Evolutionary conservation across 1,140 invertebrate genomes (phyloP).

Genomic region (Drosophila mayri): DNA sequence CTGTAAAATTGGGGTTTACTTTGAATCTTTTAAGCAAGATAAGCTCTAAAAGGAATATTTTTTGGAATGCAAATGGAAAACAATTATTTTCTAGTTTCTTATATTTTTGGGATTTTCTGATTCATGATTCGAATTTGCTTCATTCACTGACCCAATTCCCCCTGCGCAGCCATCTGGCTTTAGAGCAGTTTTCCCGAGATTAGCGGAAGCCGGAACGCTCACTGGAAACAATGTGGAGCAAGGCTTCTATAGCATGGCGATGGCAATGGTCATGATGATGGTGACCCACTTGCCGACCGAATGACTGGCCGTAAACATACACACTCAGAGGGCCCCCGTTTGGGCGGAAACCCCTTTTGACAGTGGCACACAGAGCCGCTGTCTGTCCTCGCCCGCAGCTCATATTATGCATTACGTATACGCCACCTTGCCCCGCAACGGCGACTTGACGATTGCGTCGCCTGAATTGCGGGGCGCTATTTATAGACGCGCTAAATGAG

Average conservation of each 20-base stretch:
- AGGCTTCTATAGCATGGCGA: constrained; percentile 18
- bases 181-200: constrained; percentile 27
- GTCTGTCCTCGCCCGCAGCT: constrained; percentile 17
- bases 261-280: constrained; percentile 7
- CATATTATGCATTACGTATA: constrained; percentile 69
- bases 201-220: constrained; percentile 40
- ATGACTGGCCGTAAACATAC: constrained; percentile 24
- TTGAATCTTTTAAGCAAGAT: no score
- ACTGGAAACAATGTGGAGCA: constrained; percentile 29
- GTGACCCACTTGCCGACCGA: constrained; percentile 34
- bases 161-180: constrained; percentile 3
- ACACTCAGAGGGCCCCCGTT: constrained; percentile 7
- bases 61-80: neutral
- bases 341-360: constrained; percentile 6
- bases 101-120: neutral
- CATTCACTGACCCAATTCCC: neutral
- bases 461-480: constrained; percentile 46
- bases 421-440: constrained; percentile 50
- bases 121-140: neutral
- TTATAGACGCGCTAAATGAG: constrained; percentile 63
- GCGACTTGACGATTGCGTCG: constrained; percentile 29
- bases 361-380: neutral
- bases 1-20: no score
- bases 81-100: neutral
- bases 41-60: neutral